These are phyloP conservation scores for Acrobasis repandana DNA, from an alignment of 2,888 invertebrate species.

Conservation along the genomic window DNA sequence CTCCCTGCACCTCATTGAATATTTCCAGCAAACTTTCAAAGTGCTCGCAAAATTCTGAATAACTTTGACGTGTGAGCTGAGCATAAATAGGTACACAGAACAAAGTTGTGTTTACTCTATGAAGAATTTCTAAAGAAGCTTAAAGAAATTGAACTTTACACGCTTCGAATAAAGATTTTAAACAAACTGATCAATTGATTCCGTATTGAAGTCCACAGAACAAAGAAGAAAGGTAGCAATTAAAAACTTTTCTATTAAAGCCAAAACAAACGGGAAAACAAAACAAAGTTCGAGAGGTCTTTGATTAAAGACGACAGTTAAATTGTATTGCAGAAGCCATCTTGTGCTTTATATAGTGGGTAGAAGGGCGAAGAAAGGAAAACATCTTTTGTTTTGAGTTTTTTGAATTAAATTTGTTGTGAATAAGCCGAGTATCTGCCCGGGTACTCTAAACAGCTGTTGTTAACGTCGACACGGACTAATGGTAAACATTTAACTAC, in stretches of 20 bases:
- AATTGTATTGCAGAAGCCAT: constrained; percentile 47
- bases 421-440: constrained; percentile 40
- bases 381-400: constrained; percentile 32
- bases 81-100: background rate
- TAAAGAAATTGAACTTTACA: background rate
- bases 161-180: constrained; percentile 5
- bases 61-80: constrained; percentile 5
- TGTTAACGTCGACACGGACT: constrained; percentile 38
- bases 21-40: constrained; percentile 53
- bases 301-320: constrained; percentile 59
- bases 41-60: constrained; percentile 51
- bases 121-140: too few species aligned
- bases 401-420: constrained; percentile 48
- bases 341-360: constrained; percentile 45
- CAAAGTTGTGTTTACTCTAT: background rate
- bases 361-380: constrained; percentile 40
- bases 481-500: constrained; percentile 32
- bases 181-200: constrained; percentile 5
- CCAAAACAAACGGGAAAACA: constrained; percentile 57
- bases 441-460: constrained; percentile 37
- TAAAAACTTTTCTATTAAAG: constrained; percentile 64
- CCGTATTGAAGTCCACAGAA: constrained; percentile 34
- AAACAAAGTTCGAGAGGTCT: constrained; percentile 56
- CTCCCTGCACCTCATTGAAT: constrained; percentile 47
- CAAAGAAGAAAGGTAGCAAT: constrained; percentile 56